These are phyloP conservation scores for Tetanocera ferruginea DNA, from an alignment of 2,888 invertebrate species.

Conservation along the genomic window DNA sequence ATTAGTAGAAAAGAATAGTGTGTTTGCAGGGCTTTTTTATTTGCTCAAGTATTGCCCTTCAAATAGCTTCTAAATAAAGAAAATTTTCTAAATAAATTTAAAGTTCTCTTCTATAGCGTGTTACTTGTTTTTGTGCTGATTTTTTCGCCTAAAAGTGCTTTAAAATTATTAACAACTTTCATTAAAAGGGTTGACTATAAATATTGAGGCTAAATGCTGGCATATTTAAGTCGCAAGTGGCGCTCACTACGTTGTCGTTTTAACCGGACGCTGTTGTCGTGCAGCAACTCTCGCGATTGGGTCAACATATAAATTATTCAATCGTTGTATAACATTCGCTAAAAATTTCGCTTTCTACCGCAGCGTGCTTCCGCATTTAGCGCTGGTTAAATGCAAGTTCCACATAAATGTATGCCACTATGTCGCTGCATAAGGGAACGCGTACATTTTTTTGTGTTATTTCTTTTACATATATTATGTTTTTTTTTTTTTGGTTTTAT, in stretches of 20 bases:
- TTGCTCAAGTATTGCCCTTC: too few relatives aligned
- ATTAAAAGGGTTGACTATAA: background rate
- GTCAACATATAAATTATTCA: constrained; percentile 23
- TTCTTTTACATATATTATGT: too few relatives aligned
- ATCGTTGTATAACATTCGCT: background rate
- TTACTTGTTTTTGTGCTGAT: background rate
- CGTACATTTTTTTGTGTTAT: too few relatives aligned
- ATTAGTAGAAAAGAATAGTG: too few relatives aligned
- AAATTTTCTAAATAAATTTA: background rate
- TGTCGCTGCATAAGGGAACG: background rate
- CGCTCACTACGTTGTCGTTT: background rate
- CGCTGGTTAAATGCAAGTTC: background rate
- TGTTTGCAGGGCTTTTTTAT: too few relatives aligned
- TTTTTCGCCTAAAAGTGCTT: background rate
- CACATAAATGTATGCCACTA: background rate
- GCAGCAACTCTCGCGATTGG: constrained; percentile 3
- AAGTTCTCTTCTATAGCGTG: background rate
- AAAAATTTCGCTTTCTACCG: constrained; percentile 20
- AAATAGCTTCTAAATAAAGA: too few relatives aligned
- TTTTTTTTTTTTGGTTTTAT: background rate
- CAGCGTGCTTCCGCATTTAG: constrained; percentile 7
- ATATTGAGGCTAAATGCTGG: constrained; percentile 1
- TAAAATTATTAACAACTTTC: too few relatives aligned
- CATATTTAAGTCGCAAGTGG: constrained; percentile 2
- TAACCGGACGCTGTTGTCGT: background rate